phyloP scores from a whole-genome alignment of 2,888 invertebrate species.

The Nemurella pictetii region DNA sequence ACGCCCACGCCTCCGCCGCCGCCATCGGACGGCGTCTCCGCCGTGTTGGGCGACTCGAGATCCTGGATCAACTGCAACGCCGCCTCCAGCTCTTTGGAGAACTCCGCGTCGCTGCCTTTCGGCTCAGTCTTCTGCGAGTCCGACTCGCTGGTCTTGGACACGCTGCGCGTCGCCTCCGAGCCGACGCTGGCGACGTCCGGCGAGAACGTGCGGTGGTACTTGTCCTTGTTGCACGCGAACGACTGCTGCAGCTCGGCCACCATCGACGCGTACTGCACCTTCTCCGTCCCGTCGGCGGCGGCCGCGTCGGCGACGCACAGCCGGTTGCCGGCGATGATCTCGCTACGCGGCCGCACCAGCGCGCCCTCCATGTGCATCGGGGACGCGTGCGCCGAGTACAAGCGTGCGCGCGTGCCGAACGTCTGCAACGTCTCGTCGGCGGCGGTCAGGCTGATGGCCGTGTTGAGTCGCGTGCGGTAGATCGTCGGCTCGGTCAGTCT shows the following conservation, averaged over 20 bases:
- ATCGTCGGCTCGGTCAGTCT: conserved; percentile 54
- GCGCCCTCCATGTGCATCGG: conserved; percentile 44
- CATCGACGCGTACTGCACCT: conserved; percentile 56
- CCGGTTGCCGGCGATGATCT: conserved; percentile 42
- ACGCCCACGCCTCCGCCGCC: too few relatives aligned
- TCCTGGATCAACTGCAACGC: conserved; percentile 57
- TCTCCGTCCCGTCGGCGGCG: conserved; percentile 30
- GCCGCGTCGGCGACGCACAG: conserved; percentile 13
- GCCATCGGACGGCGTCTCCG: conserved; percentile 54
- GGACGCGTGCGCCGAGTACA: conserved; percentile 35
- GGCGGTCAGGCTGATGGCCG: conserved; percentile 50
- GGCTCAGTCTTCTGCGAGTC: conserved; percentile 44
- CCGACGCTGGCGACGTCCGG: conserved; percentile 50
- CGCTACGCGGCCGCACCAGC: conserved; percentile 50
- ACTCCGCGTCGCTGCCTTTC: conserved; percentile 54
- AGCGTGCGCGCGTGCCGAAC: not conserved
- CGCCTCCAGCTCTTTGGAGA: conserved; percentile 56
- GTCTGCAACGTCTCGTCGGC: conserved; percentile 40
- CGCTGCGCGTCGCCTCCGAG: conserved; percentile 48
- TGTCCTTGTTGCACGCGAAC: conserved; percentile 52
- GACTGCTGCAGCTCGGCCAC: conserved; percentile 56
- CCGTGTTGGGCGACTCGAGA: conserved; percentile 56
- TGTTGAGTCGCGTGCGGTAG: conserved; percentile 53
- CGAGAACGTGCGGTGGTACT: conserved; percentile 46
- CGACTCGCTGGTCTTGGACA: conserved; percentile 48